Evolutionary conservation across 64 coral and sea anemone genomes (phyloP), one percentile per base, ranked within the genome.

Genomic region (Pocillopora damicornis): DNA sequence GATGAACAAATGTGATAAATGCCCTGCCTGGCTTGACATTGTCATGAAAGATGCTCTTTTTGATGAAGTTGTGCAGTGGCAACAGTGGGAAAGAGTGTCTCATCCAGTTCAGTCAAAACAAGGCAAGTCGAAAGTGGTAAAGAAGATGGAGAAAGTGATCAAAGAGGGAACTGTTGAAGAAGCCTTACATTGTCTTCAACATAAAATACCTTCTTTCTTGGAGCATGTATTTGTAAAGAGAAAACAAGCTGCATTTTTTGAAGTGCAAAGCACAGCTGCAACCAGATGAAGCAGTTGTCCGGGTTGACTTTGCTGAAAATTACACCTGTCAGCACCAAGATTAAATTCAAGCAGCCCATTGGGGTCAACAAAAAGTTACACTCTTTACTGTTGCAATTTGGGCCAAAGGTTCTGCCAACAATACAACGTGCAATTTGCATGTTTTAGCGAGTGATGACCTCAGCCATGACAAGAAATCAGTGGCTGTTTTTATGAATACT

Each of bases 21-120:
- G 90, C 76, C 90, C 90, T 23, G 61, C 66, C 82, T 93, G 91
- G 91, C n/a, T 93, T 51, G 86, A 73, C 22, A 65, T 13, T 15
- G 64, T 93, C 37, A 93, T 77, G n/a, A 61, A 83, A 80, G 83
- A 79, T 87, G 83, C 64, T 14, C 73, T 63, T 59, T 23, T 89
- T 17, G 88, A 89, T 75, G 88, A 89, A 26, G 14, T 72, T 73
- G 37, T 89, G 38, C 15, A 69, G 37, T 89, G 88, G 88, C 38
- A 58, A 56, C 88, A 89, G 51, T 79, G 76, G 88, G 76, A 89
- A 80, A 89, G 87, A 37, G 87, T 78, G 36, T 63, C 58, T 60
- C 77, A 59, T 81, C 11, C 35, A 61, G 30, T 64, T 20, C 26
- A 61, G 61, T 64, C 34, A 11, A 64, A 82, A 35, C 61, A 82